Evolutionary conservation across 2,797 vertebrate species (phyloP), one percentile per base, ranked within the genome.

Genomic region (Scolopax bukidnonensis): DNA sequence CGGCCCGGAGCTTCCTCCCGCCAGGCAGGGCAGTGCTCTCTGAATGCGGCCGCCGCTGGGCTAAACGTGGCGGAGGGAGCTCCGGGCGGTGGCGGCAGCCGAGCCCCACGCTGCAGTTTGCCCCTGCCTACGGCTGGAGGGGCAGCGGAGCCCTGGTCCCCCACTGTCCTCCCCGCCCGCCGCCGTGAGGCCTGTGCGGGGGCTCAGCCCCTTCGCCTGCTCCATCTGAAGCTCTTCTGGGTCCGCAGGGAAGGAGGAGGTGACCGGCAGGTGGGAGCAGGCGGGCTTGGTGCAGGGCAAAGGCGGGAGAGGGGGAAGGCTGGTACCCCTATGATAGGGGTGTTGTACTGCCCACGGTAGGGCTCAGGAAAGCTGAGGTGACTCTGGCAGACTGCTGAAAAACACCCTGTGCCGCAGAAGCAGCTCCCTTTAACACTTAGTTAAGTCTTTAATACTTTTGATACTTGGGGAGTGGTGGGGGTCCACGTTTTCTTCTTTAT

Each of bases 281-380:
- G 43, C 32, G 10, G 45, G 53, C 41, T 28, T 19, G 33, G 30
- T 5, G 38, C 18, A 17, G 45, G 16, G 27, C 36, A 2, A 4
- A 16, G 59, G 10, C 64, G 2, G 89, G 28, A 6, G 4, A 2
- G 1, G 41, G 45, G 70, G 64, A 30, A 43, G 60, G 69, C 32
- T 1, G 51, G 19, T 6, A 1, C 2, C 23, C 6, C 6, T 12
- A 24, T 12, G 16, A 1, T 33, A 0, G 28, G 7, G n/a, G 0
- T 8, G 11, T 8, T 7, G 17, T 3, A 0, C 5, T 41, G 56
- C n/a, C 28, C 32, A 2, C 10, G 6, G 38, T 51, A 1, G 2
- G 54, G 81, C 71, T 45, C 50, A 0, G 5, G 6, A 4, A 5
- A 36, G 0, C 56, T 1, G 24, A 5, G 71, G 56, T 12, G 11